Evolutionary conservation across 2,113 vertebrate species (phyloP).

Genomic region (Bostrychus sinensis): DNA sequence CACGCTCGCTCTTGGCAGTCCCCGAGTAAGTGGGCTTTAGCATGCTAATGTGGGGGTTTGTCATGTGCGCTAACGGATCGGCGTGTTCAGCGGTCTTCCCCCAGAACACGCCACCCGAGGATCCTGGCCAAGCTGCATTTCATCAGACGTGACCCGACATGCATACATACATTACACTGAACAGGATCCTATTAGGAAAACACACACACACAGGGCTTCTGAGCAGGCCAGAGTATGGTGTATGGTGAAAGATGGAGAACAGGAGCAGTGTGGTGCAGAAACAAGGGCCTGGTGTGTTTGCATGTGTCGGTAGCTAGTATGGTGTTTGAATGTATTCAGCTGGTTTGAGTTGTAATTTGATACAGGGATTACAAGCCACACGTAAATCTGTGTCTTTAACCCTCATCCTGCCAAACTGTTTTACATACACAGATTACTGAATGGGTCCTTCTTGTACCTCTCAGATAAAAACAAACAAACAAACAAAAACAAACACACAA

Average conservation of each 20-base stretch:
- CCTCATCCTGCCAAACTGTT: too few relatives aligned
- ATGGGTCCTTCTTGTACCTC: too few relatives aligned
- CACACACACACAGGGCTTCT: slow-evolving; percentile 1
- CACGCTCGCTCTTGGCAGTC: background rate
- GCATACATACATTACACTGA: slow-evolving; percentile 24
- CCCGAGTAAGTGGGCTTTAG: slow-evolving; percentile 3
- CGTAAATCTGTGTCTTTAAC: background rate
- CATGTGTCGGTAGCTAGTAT: background rate
- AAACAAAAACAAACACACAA: too few relatives aligned
- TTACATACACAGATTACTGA: too few relatives aligned
- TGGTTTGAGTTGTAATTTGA: background rate
- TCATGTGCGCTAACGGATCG: slow-evolving; percentile 57
- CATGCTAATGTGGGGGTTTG: slow-evolving; percentile 62
- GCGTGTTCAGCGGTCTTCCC: background rate
- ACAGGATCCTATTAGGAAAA: slow-evolving; percentile 16
- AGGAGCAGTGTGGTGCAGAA: background rate
- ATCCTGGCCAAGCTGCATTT: slow-evolving; percentile 31
- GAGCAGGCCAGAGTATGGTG: background rate
- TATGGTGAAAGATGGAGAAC: slow-evolving; percentile 12
- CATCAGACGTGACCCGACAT: slow-evolving; percentile 34
- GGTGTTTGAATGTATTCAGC: slow-evolving; percentile 9
- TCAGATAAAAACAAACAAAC: too few relatives aligned
- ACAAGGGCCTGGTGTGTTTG: background rate
- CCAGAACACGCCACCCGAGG: slow-evolving; percentile 12
- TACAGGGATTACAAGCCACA: background rate